Conservation (phyloP, 37 sponge, comb jelly and placozoan species). For the Bolinopsis microptera region DNA sequence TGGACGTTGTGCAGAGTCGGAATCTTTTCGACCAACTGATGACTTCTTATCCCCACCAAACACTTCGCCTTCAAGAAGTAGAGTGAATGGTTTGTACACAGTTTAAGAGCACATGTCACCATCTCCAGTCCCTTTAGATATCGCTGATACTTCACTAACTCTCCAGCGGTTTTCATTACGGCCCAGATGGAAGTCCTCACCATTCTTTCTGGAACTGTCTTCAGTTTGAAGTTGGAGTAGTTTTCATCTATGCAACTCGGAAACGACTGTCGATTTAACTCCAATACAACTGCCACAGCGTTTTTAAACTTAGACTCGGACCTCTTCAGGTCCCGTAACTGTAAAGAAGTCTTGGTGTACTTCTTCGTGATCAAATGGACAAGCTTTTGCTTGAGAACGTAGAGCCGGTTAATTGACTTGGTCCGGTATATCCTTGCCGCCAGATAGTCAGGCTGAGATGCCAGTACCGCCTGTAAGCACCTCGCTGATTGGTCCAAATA, state of each 20-base stretch:
- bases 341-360: not conserved
- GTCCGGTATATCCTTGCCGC: not conserved
- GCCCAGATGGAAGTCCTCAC: not conserved
- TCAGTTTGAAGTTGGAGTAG: constrained; percentile 46
- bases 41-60: constrained; percentile 22
- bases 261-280: not conserved
- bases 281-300: not conserved
- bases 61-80: not conserved
- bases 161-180: constrained; percentile 11
- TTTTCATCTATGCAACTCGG: not conserved
- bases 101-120: not conserved
- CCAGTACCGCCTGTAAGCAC: not conserved
- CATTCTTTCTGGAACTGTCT: not conserved
- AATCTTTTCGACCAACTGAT: not conserved
- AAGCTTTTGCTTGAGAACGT: not conserved
- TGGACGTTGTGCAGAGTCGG: not conserved
- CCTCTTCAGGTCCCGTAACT: not conserved
- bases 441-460: not conserved
- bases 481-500: not conserved
- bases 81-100: not conserved
- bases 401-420: not conserved
- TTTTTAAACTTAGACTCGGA: constrained; percentile 29
- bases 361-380: constrained; percentile 12
- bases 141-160: not conserved
- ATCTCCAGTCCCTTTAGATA: not conserved